Evolutionary conservation across 2,888 invertebrate species (phyloP).

Genomic region (Anthoptus insignis): DNA sequence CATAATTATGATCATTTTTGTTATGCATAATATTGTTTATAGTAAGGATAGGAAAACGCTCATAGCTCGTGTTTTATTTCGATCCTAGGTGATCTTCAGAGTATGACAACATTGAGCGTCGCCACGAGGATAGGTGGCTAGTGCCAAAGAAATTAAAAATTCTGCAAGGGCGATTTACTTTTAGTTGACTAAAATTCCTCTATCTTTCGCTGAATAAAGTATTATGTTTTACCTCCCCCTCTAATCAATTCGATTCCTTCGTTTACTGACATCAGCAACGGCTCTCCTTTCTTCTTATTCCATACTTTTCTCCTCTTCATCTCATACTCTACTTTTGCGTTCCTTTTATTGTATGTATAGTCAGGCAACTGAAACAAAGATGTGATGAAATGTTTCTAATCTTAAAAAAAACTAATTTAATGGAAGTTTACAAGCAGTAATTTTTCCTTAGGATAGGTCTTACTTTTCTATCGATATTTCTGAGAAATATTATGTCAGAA

Average conservation of each 20-base stretch:
- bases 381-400: conserved; percentile 2
- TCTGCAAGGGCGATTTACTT: neutral
- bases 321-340: conserved; percentile 66
- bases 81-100: too few species aligned
- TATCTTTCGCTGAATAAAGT: neutral
- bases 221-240: conserved; percentile 62
- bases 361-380: conserved; percentile 58
- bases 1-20: too few species aligned
- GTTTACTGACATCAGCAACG: conserved; percentile 43
- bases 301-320: conserved; percentile 66
- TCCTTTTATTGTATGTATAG: conserved; percentile 70
- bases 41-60: too few species aligned
- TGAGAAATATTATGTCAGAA: too few species aligned
- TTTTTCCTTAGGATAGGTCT: too few species aligned
- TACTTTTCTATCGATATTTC: too few species aligned
- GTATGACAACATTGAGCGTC: too few species aligned
- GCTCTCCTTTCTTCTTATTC: conserved; percentile 60
- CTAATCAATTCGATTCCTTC: conserved; percentile 68
- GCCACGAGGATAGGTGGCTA: too few species aligned
- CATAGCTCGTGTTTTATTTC: too few species aligned
- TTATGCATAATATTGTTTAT: too few species aligned
- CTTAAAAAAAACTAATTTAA: neutral
- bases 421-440: neutral
- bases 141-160: too few species aligned
- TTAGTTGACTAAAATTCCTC: neutral